Conservation (phyloP, 2,113 vertebrate genomes). For the Dascyllus trimaculatus region DNA sequence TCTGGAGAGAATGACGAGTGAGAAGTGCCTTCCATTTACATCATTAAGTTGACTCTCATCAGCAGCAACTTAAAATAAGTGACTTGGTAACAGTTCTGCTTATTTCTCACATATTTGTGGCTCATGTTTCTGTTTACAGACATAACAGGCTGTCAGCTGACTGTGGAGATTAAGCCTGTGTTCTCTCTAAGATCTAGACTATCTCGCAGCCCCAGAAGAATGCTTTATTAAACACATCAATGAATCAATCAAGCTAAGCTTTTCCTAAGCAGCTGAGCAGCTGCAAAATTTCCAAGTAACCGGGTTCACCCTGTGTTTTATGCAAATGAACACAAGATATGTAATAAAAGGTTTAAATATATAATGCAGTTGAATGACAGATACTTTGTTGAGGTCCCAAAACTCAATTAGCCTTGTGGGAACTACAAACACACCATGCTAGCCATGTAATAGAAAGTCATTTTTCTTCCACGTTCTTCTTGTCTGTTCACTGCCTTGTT, state of each 20-base stretch:
- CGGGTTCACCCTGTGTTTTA: constrained; percentile 20
- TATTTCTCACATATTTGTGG: not conserved
- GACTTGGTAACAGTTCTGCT: not conserved
- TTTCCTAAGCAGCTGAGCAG: constrained; percentile 2
- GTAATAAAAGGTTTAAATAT: constrained; percentile 21
- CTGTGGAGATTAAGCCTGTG: not conserved
- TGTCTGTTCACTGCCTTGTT: constrained; percentile 24
- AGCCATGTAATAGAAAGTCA: constrained; percentile 27
- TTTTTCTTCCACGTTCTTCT: constrained; percentile 31
- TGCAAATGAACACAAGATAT: constrained; percentile 42
- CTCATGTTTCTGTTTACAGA: not conserved
- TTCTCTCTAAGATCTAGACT: not conserved
- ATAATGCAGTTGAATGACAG: constrained; percentile 52
- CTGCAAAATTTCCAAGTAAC: constrained; percentile 3
- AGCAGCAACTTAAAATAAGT: not conserved
- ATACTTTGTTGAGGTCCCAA: constrained; percentile 52
- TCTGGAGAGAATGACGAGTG: constrained; percentile 22
- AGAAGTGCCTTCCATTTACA: constrained; percentile 21
- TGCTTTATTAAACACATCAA: constrained; percentile 14
- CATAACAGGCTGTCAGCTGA: not conserved
- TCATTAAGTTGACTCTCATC: constrained; percentile 8
- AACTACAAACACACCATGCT: constrained; percentile 49
- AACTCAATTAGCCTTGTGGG: constrained; percentile 69
- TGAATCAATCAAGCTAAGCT: constrained; percentile 22
- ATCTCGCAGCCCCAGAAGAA: constrained; percentile 10